Base-by-base conservation (phyloP, 1,140 invertebrate genomes). In the Rhizoglyphus robini region DNA sequence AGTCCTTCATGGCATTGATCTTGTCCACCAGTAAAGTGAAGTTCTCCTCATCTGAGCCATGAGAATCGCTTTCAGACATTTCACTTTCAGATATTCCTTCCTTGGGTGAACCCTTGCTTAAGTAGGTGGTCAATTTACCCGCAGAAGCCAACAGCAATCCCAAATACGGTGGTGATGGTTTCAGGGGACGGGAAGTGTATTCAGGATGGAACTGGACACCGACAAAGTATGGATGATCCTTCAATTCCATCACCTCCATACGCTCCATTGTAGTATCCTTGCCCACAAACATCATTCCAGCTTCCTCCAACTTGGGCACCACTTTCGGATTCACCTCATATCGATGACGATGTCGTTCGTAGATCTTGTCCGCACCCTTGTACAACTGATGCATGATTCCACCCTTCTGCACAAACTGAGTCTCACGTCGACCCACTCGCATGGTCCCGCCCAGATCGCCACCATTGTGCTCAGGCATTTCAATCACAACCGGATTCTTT, bases 181-280 rank as follows among this genome's bases (percentile, higher is more conserved):
- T 87, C 59, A 96, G 76, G 0, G 96, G 95, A 1, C 94, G 81
- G 0, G 90, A 95, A 20, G 96, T 79, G 76, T 98, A 99, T 75
- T 99, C 96, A 0, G 96, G 96, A 77, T 99, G 96, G 76, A 88
- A n/a, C n/a, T n/a, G n/a, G n/a, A n/a, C n/a, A n/a, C n/a, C n/a
- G n/a, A n/a, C n/a, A n/a, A n/a, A n/a, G n/a, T n/a, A n/a, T n/a
- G n/a, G n/a, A n/a, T n/a, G n/a, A n/a, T n/a, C n/a, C n/a, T n/a
- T n/a, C n/a, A 85, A 68, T 72, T 86, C 84, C 71, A 83, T 74
- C 20, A 85, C 88, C 79, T 94, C 96, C 93, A 96, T 96, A 57
- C 84, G 73, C 61, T 80, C 72, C 31, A 76, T 76, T 15, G 76
- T 75, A 83, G 83, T 20, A n/a, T n/a, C n/a, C n/a, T n/a, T n/a